Conservation (phyloP, 1,140 invertebrate genomes). For the Ceratina calcarata region DNA sequence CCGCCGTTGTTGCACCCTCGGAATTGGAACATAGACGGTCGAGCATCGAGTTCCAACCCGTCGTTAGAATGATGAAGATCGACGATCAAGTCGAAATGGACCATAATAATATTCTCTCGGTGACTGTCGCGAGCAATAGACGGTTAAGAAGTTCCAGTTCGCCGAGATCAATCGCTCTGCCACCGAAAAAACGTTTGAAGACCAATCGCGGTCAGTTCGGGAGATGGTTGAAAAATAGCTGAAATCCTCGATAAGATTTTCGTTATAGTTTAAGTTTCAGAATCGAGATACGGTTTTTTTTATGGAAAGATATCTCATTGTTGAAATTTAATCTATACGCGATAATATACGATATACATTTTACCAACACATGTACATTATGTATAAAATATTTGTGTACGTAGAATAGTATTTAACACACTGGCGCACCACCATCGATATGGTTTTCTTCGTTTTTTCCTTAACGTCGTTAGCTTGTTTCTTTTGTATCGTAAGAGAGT, state of each 20-base stretch:
- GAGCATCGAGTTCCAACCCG: slow-evolving; percentile 78
- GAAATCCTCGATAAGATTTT: slow-evolving; percentile 58
- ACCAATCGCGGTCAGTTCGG: slow-evolving; percentile 68
- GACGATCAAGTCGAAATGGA: slow-evolving; percentile 78
- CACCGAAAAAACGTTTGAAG: slow-evolving; percentile 70
- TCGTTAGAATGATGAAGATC: slow-evolving; percentile 78
- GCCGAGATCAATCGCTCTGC: slow-evolving; percentile 65
- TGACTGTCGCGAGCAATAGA: slow-evolving; percentile 76
- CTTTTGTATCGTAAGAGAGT: slow-evolving; percentile 48
- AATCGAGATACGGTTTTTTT: slow-evolving; percentile 3
- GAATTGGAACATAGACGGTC: slow-evolving; percentile 74
- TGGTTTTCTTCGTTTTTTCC: slow-evolving; percentile 66
- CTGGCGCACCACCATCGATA: slow-evolving; percentile 57
- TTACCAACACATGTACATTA: slow-evolving; percentile 68
- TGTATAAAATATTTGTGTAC: slow-evolving; percentile 77
- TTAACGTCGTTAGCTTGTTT: slow-evolving; percentile 37
- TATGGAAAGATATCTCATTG: slow-evolving; percentile 16
- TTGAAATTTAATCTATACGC: slow-evolving; percentile 59
- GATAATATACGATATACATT: neutral
- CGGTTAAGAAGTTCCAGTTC: slow-evolving; percentile 77
- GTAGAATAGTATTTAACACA: slow-evolving; percentile 77
- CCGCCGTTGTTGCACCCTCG: slow-evolving; percentile 60
- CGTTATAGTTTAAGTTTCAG: slow-evolving; percentile 46
- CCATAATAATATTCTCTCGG: slow-evolving; percentile 74
- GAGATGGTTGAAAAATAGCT: slow-evolving; percentile 76